Conservation (phyloP, 1,140 invertebrate species). For the Leptestheria dahalacensis region DNA sequence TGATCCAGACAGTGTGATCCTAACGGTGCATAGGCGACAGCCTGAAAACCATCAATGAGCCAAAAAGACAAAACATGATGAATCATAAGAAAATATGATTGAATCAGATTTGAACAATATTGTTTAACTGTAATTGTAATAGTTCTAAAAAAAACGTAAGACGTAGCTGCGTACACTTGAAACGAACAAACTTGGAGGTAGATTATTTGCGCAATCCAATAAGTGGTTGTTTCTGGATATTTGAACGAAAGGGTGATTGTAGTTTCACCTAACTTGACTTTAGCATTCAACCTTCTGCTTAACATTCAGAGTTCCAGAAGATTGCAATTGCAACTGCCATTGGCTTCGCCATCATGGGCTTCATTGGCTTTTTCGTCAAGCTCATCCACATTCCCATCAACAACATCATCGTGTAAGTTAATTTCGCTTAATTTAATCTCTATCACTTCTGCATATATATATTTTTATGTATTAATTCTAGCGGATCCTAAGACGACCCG, state of each 20-base stretch:
- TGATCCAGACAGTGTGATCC: too few relatives aligned
- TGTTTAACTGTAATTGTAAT: too few relatives aligned
- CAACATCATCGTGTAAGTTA: slow-evolving; percentile 89
- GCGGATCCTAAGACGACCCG: background rate
- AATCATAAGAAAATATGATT: too few relatives aligned
- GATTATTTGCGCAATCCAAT: too few relatives aligned
- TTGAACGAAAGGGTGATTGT: too few relatives aligned
- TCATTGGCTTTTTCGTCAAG: slow-evolving; percentile 99
- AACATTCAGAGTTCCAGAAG: slow-evolving; percentile 91
- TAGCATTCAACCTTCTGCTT: slow-evolving; percentile 14
- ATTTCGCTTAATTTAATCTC: background rate
- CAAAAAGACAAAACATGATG: too few relatives aligned
- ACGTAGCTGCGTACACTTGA: background rate
- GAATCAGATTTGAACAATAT: too few relatives aligned
- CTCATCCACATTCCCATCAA: slow-evolving; percentile 99
- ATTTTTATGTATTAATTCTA: background rate
- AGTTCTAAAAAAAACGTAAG: too few relatives aligned
- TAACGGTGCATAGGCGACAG: too few relatives aligned
- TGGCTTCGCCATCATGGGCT: slow-evolving; percentile 99
- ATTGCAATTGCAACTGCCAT: slow-evolving; percentile 99
- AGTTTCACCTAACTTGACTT: background rate
- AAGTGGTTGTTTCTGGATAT: too few relatives aligned
- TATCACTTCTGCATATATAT: background rate
- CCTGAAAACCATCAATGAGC: too few relatives aligned
- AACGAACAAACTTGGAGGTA: too few relatives aligned